phyloP scores from a whole-genome alignment of 2,888 invertebrate species.

The Cheilosia vernalis region DNA sequence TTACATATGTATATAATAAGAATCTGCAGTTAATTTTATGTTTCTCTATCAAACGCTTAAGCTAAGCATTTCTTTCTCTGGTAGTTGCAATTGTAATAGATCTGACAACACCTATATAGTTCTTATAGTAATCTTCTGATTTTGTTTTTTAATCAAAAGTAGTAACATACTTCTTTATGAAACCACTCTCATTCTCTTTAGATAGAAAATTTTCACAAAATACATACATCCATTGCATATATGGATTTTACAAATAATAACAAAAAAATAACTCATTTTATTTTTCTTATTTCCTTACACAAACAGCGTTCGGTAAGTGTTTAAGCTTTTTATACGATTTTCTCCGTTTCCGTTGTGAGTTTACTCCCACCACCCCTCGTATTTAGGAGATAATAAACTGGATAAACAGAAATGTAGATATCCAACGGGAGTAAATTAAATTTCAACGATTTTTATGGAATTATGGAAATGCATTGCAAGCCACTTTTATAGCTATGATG shows the following conservation, averaged over 20 bases:
- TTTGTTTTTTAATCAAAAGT: conserved; percentile 21
- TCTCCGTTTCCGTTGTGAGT: conserved; percentile 2
- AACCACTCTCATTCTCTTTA: conserved; percentile 40
- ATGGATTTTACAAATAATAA: conserved; percentile 50
- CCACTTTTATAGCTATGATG: conserved; percentile 42
- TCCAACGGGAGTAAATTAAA: conserved; percentile 50
- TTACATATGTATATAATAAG: conserved; percentile 20
- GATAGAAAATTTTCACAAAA: conserved; percentile 22
- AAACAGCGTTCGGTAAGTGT: conserved; percentile 74
- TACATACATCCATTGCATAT: conserved; percentile 37
- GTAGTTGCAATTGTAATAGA: conserved; percentile 19
- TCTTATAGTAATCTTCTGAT: conserved; percentile 10
- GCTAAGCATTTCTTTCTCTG: conserved; percentile 25
- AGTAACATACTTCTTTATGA: conserved; percentile 25
- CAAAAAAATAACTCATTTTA: conserved; percentile 53
- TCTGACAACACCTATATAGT: not conserved
- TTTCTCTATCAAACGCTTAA: conserved; percentile 6
- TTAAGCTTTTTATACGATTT: conserved; percentile 40
- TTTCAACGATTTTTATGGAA: conserved; percentile 43
- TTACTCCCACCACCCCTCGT: not conserved
- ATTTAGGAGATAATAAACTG: conserved; percentile 47
- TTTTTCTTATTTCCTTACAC: conserved; percentile 48
- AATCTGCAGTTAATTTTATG: not conserved
- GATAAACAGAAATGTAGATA: conserved; percentile 33
- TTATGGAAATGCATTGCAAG: conserved; percentile 26